Conservation (phyloP, 2,797 vertebrate genomes). For the Alcedo quadribrachys region DNA sequence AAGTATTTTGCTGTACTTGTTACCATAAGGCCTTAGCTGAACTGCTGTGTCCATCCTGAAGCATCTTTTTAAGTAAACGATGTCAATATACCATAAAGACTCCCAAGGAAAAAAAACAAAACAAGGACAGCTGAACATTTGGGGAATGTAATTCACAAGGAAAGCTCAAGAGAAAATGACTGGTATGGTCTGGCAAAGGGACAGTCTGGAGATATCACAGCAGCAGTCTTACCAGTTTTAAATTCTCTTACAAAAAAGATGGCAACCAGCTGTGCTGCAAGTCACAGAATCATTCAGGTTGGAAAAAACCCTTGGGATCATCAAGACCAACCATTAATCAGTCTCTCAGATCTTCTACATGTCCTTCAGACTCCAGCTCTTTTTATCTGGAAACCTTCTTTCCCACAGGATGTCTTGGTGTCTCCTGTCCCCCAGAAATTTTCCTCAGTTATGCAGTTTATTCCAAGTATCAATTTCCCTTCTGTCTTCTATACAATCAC, state of each 20-base stretch:
- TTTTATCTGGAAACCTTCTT: not conserved
- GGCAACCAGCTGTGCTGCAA: not conserved
- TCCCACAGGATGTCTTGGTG: not conserved
- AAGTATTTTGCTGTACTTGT: not conserved
- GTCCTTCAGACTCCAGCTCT: not conserved
- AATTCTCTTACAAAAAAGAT: not conserved
- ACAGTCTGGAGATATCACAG: not conserved
- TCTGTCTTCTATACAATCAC: not conserved
- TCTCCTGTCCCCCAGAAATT: not conserved
- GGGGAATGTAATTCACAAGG: not conserved
- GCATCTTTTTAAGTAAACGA: not conserved
- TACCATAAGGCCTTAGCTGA: not conserved
- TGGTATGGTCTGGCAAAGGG: not conserved
- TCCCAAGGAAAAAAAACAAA: not conserved
- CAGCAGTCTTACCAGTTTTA: not conserved
- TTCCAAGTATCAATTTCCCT: not conserved
- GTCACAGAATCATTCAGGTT: no score
- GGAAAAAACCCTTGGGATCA: no score
- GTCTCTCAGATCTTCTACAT: not conserved
- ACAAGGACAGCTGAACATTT: not conserved
- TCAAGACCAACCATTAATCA: no score
- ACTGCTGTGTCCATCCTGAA: not conserved
- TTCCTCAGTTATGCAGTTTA: not conserved
- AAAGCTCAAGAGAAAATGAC: not conserved
- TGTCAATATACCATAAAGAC: not conserved